phyloP scores from a whole-genome alignment of 2,113 vertebrate species.

The Brienomyrus brachyistius region DNA sequence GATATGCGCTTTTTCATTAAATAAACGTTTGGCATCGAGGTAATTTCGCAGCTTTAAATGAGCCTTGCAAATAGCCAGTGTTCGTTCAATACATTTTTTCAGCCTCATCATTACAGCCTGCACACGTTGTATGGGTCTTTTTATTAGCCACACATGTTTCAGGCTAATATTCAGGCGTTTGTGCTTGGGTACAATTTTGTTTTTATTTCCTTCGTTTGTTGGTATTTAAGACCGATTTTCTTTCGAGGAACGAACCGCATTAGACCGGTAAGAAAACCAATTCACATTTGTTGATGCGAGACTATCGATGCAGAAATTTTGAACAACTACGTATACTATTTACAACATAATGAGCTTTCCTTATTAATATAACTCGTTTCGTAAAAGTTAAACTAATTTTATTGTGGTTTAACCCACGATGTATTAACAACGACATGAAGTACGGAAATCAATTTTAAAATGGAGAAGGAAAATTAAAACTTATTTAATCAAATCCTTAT shows the following conservation, averaged over 20 bases:
- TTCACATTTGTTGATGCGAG: slow-evolving; percentile 39
- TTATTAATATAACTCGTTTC: neutral
- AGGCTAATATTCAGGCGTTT: slow-evolving; percentile 21
- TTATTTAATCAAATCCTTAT: neutral
- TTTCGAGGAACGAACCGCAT: slow-evolving; percentile 33
- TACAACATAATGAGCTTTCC: neutral
- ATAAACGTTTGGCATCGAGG: neutral
- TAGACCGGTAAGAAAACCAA: slow-evolving; percentile 13
- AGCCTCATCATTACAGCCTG: neutral
- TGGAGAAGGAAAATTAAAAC: neutral
- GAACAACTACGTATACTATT: neutral
- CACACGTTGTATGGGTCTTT: neutral
- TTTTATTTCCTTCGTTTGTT: slow-evolving; percentile 40
- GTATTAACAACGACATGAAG: neutral
- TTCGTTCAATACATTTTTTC: slow-evolving; percentile 21
- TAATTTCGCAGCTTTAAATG: slow-evolving; percentile 4
- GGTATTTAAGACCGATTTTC: slow-evolving; percentile 42
- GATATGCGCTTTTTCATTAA: neutral
- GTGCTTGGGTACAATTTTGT: slow-evolving; percentile 28
- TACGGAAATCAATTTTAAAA: neutral
- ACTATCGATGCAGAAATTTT: slow-evolving; percentile 34
- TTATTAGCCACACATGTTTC: slow-evolving; percentile 31
- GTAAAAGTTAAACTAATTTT: neutral
- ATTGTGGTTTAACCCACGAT: neutral
- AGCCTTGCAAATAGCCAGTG: slow-evolving; percentile 6